Evolutionary conservation across 2,797 vertebrate genomes (phyloP), one percentile per base, ranked within the genome.

Genomic region (Aldrovandia affinis): DNA sequence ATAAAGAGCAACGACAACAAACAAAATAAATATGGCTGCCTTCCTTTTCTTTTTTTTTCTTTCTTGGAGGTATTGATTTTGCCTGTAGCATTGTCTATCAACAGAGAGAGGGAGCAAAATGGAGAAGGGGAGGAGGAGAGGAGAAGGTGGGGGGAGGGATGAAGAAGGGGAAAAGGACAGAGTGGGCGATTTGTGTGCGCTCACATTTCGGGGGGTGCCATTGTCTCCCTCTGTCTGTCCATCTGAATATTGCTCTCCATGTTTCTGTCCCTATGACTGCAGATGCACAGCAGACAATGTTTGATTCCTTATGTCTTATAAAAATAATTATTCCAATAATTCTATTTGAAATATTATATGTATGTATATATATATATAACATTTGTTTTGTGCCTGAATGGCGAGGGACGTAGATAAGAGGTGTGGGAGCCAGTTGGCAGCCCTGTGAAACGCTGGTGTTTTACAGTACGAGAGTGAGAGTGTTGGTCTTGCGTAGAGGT

Each of bases 401-500:
- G 88, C 86, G 88, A 85, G 88, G 86, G 85, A 86, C 85, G 80
- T 84, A 81, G 87, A 81, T 6, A 50, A 50, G 6, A 6, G 47
- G 6, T 5, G 47, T 50, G 6, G 0, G 47, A 12, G 47, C 0
- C 6, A 12, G 47, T 5, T 5, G 6, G 70, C 73, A n/a, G 79
- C 3, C 44, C 79, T 44, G 42, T 52, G 54, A 42, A 78, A 70
- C 65, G 73, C 44, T 50, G 55, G 52, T 54, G 68, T 80, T 84
- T 85, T 89, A 89, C 89, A 86, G 90, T 89, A 90, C 70, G 86
- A 88, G 87, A 87, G 88, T 84, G 89, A 89, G 93, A 89, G 93
- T 92, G 92, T 92, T 92, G 92, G 92, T 93, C 92, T 94, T 93
- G 94, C 95, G 94, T 95, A 95, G 94, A 95, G 95, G 95, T 96